Evolutionary conservation across 2,797 vertebrate species (phyloP), one percentile per base, ranked within the genome.

Genomic region (Gymnocypris eckloni): DNA sequence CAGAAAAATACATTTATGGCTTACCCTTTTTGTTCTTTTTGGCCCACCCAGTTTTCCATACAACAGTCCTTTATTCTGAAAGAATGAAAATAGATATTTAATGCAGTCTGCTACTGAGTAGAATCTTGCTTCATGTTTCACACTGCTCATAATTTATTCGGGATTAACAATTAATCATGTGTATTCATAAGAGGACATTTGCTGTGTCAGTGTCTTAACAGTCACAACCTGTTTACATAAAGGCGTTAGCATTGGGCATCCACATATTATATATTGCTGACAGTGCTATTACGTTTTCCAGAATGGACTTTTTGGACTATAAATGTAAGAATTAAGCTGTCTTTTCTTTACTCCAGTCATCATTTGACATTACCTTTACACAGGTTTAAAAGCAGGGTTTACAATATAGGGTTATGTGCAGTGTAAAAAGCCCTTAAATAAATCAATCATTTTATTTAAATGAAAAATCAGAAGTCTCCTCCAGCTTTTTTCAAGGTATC

Each of bases 1-100:
- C 8, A 67, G 48, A 90, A 92, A 89, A 33, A 67, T 16, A 79
- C 52, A 90, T 80, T 13, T 13, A 33, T 13, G 22, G 81, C 85
- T 82, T 96, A 99, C 98, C 97, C 98, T 96, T 94, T 96, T 98
- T 94, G 95, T 97, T 92, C 97, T 97, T 88, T 96, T 98, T 28
- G 96, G 95, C 93, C 96, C 96, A 84, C 95, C 96, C 92, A 98
- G 95, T 94, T 99, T 99, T 90, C 98, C 97, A 91, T 97, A 97
- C 91, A 99, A 94, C 92, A 97, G 95, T 87, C 96, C 98, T 95
- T 99, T 99, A 94, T 97, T 98, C 98, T 99, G 92, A 91, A 92
- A 66, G 7, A 89, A 87, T 84, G 75, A 86, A 89, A 79, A 90
- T 77, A 84, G 64, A 54, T n/a, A 64, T 22, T 43, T 37, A 76